Base-by-base conservation (phyloP, 2,113 vertebrate genomes). In the Solenodon paradoxus region DNA sequence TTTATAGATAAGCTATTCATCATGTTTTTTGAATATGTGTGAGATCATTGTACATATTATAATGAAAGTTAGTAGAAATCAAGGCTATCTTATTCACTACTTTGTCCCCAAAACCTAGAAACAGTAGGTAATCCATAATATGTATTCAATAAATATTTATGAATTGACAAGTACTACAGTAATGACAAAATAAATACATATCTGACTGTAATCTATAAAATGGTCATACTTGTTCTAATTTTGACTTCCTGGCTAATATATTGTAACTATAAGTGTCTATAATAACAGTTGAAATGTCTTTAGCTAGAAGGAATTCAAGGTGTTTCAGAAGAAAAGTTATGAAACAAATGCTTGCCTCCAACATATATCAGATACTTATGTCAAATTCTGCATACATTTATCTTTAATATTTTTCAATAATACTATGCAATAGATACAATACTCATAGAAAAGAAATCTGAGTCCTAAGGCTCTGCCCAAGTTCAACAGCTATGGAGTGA, bases 151-250 rank as follows among this genome's bases (percentile, higher is more conserved):
- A 66, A 72, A 49, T 90, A 69, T n/a, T 72, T 90, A 42, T 55
- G n/a, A 42, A 24, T 69, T 42, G 6, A 49, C 38, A 63, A 78
- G 9, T 47, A n/a, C 20, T 79, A 86, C 9, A 61, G 30, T 79
- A 63, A 75, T 88, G 86, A 64, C 81, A 90, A 94, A 78, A 83
- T 90, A 90, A 63, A 53, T 88, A 49, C 7, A 40, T 26, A 69
- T 42, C 61, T 32, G 20, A 16, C 64, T 63, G 7, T 57, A 78
- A 75, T 47, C 35, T 92, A 66, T 38, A 75, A 95, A 85, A 69
- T 55, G 74, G 28, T 40, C 38, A 30, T 88, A 57, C 4, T 92
- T 72, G n/a, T 81, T 89, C 68, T 82, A 75, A 15, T 57, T 88
- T 68, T 78, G 22, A 40, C 55, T 82, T 72, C 42, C 24, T 84